Evolutionary conservation across 2,113 vertebrate species (phyloP).

Genomic region (Pionites leucogaster): DNA sequence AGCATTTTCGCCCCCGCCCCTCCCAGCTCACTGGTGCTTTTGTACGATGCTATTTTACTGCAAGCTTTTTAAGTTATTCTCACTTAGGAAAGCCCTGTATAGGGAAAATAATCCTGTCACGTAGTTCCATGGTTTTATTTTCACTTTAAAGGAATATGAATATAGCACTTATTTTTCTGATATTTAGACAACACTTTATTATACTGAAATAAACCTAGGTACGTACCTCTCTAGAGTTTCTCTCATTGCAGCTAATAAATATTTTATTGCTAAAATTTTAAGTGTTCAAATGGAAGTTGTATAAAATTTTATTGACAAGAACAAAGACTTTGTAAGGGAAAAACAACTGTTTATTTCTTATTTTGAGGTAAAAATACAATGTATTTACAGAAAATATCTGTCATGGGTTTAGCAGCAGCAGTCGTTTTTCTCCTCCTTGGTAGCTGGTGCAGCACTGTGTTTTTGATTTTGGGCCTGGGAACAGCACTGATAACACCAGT

Average conservation of each 20-base stretch:
- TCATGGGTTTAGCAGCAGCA: no score
- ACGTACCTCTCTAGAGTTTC: not conserved
- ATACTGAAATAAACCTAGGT: not conserved
- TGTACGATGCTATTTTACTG: not conserved
- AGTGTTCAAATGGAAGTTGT: not conserved
- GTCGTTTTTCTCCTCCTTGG: no score
- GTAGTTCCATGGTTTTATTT: not conserved
- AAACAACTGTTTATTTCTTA: not conserved
- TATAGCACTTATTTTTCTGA: not conserved
- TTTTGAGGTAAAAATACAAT: not conserved
- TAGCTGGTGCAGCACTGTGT: no score
- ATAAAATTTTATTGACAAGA: not conserved
- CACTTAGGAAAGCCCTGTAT: not conserved
- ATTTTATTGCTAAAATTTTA: not conserved
- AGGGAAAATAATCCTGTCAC: not conserved
- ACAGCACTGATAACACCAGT: no score
- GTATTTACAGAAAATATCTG: not conserved
- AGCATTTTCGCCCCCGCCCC: accelerated
- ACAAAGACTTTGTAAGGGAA: not conserved
- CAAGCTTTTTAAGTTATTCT: not conserved
- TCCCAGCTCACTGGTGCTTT: not conserved
- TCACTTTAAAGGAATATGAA: not conserved
- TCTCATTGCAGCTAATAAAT: not conserved
- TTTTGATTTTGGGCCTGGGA: no score
- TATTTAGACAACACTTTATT: not conserved